Evolutionary conservation across 2,797 vertebrate genomes (phyloP).

Genomic region (Apogon hyalosoma): DNA sequence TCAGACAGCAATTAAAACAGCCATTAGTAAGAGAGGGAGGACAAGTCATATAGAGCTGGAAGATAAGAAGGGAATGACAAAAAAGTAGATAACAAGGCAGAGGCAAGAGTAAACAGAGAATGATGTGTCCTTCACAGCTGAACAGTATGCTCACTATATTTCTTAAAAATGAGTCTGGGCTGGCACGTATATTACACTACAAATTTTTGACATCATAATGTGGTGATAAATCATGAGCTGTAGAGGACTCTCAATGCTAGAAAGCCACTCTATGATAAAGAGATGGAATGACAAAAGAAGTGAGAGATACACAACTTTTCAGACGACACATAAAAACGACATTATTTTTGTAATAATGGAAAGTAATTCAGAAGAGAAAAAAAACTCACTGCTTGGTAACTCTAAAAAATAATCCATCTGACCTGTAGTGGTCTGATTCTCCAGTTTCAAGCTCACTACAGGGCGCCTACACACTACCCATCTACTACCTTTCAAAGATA

Average conservation of each 20-base stretch:
- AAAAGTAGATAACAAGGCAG: constrained; percentile 56
- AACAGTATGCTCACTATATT: constrained; percentile 32
- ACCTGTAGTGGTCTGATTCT: neutral
- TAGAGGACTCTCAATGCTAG: constrained; percentile 22
- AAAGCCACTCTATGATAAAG: constrained; percentile 42
- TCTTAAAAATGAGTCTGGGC: constrained; percentile 31
- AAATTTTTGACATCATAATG: constrained; percentile 24
- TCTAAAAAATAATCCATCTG: neutral
- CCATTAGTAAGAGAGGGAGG: constrained; percentile 55
- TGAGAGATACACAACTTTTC: constrained; percentile 21
- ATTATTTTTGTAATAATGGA: constrained; percentile 32
- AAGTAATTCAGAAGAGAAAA: constrained; percentile 28
- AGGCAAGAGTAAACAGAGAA: constrained; percentile 32
- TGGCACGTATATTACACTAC: constrained; percentile 34
- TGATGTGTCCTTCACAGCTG: constrained; percentile 34
- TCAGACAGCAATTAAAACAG: constrained; percentile 78
- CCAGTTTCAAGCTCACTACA: neutral
- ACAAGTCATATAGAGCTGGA: constrained; percentile 40
- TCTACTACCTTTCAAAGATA: too few relatives aligned
- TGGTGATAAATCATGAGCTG: constrained; percentile 35
- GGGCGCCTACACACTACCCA: too few relatives aligned
- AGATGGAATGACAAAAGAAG: constrained; percentile 34
- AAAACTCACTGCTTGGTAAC: neutral
- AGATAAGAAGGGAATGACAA: constrained; percentile 51
- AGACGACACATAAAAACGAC: constrained; percentile 14